Evolutionary conservation across 2,113 vertebrate genomes (phyloP).

Genomic region (Narcine bancroftii): DNA sequence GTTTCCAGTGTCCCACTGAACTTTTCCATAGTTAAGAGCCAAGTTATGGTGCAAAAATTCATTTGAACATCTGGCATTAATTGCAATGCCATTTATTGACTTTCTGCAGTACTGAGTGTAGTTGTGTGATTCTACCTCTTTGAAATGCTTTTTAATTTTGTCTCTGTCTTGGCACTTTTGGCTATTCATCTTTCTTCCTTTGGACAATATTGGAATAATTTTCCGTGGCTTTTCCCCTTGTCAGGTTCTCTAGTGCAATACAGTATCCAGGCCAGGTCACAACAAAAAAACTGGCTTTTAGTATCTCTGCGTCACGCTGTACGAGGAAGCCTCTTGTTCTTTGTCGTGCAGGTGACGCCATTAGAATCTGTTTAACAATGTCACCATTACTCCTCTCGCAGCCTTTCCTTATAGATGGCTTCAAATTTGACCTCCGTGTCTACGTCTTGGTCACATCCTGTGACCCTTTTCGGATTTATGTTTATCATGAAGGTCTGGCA

Average conservation of each 20-base stretch:
- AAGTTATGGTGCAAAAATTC: neutral
- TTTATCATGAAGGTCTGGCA: constrained; percentile 65
- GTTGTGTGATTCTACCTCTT: neutral
- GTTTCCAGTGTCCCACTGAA: neutral
- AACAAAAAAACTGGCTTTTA: neutral
- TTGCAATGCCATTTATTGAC: neutral
- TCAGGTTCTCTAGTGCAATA: neutral
- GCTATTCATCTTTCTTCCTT: too few relatives aligned
- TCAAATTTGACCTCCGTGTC: constrained; percentile 65
- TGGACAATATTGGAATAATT: neutral
- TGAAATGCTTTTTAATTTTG: too few relatives aligned
- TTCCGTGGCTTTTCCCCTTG: neutral
- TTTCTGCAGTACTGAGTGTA: neutral
- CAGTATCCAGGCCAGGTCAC: neutral
- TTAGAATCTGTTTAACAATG: neutral
- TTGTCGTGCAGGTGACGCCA: neutral
- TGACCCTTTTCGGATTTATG: constrained; percentile 61
- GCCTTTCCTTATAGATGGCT: constrained; percentile 67
- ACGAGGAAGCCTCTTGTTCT: neutral
- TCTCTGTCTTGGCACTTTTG: too few relatives aligned
- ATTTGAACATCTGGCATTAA: neutral
- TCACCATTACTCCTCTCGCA: constrained; percentile 41
- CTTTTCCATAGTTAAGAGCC: neutral
- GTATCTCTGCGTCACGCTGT: neutral
- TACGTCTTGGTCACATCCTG: constrained; percentile 67